Evolutionary conservation across 2,797 vertebrate species (phyloP).

Genomic region (Sebastes iracundus): DNA sequence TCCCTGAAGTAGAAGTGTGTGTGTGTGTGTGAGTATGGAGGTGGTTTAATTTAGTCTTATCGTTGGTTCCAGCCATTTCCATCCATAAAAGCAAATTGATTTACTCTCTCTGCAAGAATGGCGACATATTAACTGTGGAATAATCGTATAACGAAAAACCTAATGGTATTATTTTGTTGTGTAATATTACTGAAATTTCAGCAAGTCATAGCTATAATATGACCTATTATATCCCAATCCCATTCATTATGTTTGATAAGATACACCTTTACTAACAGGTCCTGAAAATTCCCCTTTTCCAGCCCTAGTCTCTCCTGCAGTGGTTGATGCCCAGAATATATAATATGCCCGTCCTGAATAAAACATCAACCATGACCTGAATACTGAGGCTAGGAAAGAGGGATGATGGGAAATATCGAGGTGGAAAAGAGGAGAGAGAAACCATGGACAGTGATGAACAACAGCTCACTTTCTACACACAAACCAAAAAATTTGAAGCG

Average conservation of each 20-base stretch:
- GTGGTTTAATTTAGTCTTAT: constrained; percentile 27
- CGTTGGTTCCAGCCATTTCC: neutral
- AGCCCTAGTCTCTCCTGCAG: constrained; percentile 48
- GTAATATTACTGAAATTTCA: neutral
- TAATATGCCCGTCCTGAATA: constrained; percentile 70
- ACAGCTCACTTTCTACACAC: neutral
- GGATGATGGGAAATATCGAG: constrained; percentile 11
- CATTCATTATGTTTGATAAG: neutral
- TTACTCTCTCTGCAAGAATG: neutral
- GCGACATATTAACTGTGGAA: constrained; percentile 1
- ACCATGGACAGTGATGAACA: neutral
- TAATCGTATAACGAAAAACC: neutral
- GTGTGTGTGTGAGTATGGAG: neutral
- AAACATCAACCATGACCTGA: constrained; percentile 75
- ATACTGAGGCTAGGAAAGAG: constrained; percentile 65
- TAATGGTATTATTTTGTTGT: neutral
- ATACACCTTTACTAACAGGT: constrained; percentile 15
- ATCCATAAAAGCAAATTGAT: constrained; percentile 1
- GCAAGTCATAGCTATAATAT: neutral
- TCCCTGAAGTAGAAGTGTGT: constrained; percentile 7
- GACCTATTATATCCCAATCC: neutral
- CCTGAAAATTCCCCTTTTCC: constrained; percentile 13
- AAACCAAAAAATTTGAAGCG: neutral
- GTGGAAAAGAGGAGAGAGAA: constrained; percentile 13
- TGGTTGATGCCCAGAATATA: constrained; percentile 67